Evolutionary conservation across 2,113 vertebrate species (phyloP).

Genomic region (Murina feae): DNA sequence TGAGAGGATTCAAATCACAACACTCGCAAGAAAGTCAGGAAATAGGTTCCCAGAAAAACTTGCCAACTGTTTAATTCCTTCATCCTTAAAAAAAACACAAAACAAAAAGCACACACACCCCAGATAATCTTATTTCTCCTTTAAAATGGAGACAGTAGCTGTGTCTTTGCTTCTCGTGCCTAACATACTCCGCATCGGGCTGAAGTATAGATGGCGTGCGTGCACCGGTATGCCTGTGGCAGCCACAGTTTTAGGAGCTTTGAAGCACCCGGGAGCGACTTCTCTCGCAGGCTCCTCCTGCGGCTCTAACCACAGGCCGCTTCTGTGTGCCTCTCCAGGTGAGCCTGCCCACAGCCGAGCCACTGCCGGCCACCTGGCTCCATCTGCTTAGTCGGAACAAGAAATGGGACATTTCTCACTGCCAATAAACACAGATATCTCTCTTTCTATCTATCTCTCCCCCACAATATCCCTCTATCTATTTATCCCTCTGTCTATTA

Average conservation of each 20-base stretch:
- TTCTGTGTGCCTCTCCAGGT: not conserved
- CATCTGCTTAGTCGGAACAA: not conserved
- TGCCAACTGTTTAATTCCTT: not conserved
- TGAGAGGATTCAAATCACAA: not conserved
- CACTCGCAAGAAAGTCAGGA: not conserved
- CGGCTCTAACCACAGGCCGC: not conserved
- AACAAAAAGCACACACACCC: not conserved
- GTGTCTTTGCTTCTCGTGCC: not conserved
- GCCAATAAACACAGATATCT: not conserved
- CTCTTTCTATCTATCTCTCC: no score
- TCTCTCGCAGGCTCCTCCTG: not conserved
- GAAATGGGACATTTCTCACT: not conserved
- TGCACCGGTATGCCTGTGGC: accelerated
- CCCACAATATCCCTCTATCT: not conserved
- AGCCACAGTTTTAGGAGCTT: not conserved
- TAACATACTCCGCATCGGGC: not conserved
- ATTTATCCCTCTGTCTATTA: no score
- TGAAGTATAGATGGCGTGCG: not conserved
- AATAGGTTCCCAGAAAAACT: not conserved
- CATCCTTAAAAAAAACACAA: not conserved
- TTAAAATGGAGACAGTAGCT: not conserved
- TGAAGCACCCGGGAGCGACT: not conserved
- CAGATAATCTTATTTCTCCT: not conserved
- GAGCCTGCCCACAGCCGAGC: no score
- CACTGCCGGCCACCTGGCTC: not conserved